Percentiles rank a stretch among this genome's conserved stretches.
phyloP scores from a whole-genome alignment of 2,888 invertebrate genomes.

The Rutpela maculata region DNA sequence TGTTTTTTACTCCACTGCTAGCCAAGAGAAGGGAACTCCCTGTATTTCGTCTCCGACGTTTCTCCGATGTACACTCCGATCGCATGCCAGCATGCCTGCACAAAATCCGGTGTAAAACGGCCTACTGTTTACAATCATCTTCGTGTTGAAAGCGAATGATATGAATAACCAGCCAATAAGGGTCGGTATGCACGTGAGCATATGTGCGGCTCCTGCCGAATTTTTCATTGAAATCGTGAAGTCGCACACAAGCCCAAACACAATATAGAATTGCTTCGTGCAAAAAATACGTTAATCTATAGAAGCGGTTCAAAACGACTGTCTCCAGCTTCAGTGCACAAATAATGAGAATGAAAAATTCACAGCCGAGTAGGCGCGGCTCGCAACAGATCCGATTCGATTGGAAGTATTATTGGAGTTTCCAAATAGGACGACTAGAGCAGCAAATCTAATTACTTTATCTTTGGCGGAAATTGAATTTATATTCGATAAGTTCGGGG shows the following conservation, averaged over 20 bases:
- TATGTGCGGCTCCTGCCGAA: constrained; percentile 78
- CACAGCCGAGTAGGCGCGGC: neutral
- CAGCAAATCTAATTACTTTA: constrained; percentile 7
- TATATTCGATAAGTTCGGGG: constrained; percentile 7
- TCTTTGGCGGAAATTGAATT: constrained; percentile 1
- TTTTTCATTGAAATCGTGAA: constrained; percentile 80
- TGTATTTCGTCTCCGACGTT: constrained; percentile 76
- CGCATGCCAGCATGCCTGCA: constrained; percentile 75
- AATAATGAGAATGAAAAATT: neutral
- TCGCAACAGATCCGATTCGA: neutral
- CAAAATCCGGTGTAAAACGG: constrained; percentile 63
- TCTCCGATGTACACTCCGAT: constrained; percentile 68
- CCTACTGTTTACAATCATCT: constrained; percentile 75
- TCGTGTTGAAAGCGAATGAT: constrained; percentile 75
- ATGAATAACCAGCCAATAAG: constrained; percentile 79
- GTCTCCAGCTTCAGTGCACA: no score
- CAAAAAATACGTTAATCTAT: no score
- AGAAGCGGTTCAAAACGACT: no score
- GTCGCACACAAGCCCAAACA: no score
- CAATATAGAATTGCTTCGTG: no score
- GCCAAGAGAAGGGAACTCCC: no score
- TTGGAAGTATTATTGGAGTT: constrained; percentile 3
- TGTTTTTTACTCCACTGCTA: no score
- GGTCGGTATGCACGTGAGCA: constrained; percentile 77
- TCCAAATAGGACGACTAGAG: neutral